phyloP scores from a whole-genome alignment of 2,113 vertebrate genomes.

The Myotis lucifugus region DNA sequence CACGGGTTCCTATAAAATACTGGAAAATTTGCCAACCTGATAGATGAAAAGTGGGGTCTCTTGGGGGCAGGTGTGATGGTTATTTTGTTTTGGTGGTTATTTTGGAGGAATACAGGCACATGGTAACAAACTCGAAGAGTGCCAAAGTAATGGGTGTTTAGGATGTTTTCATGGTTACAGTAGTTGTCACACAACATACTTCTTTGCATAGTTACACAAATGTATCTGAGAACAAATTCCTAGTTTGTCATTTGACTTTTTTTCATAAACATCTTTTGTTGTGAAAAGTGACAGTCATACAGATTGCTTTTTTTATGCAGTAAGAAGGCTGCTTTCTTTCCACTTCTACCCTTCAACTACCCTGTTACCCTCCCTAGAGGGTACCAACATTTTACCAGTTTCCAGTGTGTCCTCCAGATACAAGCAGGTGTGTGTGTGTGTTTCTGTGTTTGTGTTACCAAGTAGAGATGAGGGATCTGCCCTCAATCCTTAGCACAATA shows the following conservation, averaged over 20 bases:
- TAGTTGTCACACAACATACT: background rate
- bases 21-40: constrained; percentile 19
- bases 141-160: constrained; percentile 19
- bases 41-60: constrained; percentile 23
- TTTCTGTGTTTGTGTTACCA: constrained; percentile 62
- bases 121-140: constrained; percentile 44
- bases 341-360: constrained; percentile 45
- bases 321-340: constrained; percentile 62
- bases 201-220: constrained; percentile 32
- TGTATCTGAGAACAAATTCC: constrained; percentile 51
- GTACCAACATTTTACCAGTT: constrained; percentile 57
- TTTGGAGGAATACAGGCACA: constrained; percentile 34
- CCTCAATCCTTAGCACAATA: constrained; percentile 21
- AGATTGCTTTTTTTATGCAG: constrained; percentile 61
- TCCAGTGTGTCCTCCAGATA: constrained; percentile 29
- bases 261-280: constrained; percentile 46
- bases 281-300: constrained; percentile 56
- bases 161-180: constrained; percentile 16
- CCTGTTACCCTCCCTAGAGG: constrained; percentile 38
- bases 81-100: constrained; percentile 50
- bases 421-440: constrained; percentile 49
- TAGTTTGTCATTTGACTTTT: constrained; percentile 52
- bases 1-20: constrained; percentile 18
- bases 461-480: background rate
- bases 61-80: background rate